Base-by-base conservation (phyloP, 2,797 vertebrate species). In the Oreortyx pictus region DNA sequence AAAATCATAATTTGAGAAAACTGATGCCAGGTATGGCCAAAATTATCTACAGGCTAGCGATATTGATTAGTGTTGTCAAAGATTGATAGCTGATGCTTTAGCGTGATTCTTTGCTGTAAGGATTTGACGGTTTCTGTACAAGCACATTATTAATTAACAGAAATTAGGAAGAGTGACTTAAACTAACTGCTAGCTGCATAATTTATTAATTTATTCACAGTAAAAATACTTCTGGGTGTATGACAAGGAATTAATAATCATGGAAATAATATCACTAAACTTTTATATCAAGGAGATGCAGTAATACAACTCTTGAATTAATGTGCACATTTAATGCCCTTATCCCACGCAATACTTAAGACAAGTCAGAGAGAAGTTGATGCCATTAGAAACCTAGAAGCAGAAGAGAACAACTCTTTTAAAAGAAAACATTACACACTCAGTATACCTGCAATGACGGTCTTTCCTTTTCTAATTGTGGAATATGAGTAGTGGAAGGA, bases 1-100 rank as follows among this genome's bases (percentile, higher is more conserved):
- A 91, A 18, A 54, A 54, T 54, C 29, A 93, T 95, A 82, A 11
- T 72, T 78, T 88, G 14, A 89, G 68, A 76, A 46, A 81, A 70
- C 62, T 74, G 68, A 80, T 93, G 57, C 77, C 90, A 78, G 67
- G 39, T 90, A 47, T 92, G 90, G 83, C 90, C 76, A 79, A 6
- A 84, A 72, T 16, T 88, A 17, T 82, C 88, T 96, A 94, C 66
- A 82, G 83, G 93, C 82, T 95, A 80, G 66, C 16, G 27, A 9
- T 96, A 95, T 95, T 91, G 95, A 93, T 92, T 91, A 90, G 41
- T 65, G 31, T 90, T 96, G 46, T 96, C 82, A 47, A 88, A 93
- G 62, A 89, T 89, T 75, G 47, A 84, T 89, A 81, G 67, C 50
- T 90, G 80, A 80, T 59, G 73, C 20, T 66, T 82, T 20, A 83